These are phyloP conservation scores for Chamaea fasciata DNA, from an alignment of 2,113 vertebrate genomes.

Conservation along the genomic window DNA sequence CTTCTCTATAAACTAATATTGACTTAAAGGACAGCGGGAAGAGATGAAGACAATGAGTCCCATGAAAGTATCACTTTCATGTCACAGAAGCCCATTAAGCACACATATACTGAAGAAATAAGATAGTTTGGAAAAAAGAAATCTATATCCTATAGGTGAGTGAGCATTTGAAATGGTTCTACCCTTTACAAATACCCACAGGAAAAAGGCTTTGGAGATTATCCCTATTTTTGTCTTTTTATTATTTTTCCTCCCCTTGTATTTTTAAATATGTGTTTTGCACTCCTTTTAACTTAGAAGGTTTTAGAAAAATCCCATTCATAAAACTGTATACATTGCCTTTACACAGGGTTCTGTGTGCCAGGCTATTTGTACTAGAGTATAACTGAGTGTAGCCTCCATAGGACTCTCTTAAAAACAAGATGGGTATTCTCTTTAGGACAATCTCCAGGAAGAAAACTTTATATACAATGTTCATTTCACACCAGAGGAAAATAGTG, in stretches of 20 bases:
- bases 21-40: conserved; percentile 60
- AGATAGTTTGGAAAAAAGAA: conserved; percentile 4
- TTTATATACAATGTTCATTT: background rate
- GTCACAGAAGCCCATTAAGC: conserved; percentile 45
- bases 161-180: background rate
- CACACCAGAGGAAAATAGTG: background rate
- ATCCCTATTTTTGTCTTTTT: rapidly evolving
- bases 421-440: background rate
- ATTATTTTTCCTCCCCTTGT: background rate
- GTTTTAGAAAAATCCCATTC: background rate
- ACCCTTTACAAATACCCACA: background rate
- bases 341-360: background rate
- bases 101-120: conserved; percentile 58
- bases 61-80: background rate
- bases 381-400: background rate
- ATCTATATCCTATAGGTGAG: background rate
- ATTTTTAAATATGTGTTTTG: background rate
- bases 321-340: background rate
- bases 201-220: background rate
- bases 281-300: background rate
- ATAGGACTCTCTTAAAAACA: background rate
- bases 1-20: conserved; percentile 67
- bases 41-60: conserved; percentile 40
- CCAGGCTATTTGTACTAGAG: background rate
- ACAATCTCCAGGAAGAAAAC: background rate